A percentile compares a stretch with the other conserved stretches of the same genome.
Conservation (phyloP, 2,797 vertebrate species). For the Danio kyathit region DNA sequence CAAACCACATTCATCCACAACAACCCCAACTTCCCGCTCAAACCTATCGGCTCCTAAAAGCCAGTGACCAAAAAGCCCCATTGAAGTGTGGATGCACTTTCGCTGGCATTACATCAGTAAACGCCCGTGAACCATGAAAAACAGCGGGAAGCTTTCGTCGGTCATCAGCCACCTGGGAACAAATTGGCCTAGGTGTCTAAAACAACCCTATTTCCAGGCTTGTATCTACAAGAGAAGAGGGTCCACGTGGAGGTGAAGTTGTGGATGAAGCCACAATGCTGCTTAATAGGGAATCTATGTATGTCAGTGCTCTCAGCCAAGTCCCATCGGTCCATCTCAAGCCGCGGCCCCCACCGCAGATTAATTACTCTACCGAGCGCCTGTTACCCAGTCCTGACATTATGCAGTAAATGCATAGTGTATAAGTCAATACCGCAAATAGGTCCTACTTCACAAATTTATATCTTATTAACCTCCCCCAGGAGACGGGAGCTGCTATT, state of each 20-base stretch:
- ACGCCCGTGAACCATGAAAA: slow-evolving; percentile 76
- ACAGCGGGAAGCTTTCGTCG: slow-evolving; percentile 67
- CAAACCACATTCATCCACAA: slow-evolving; percentile 28
- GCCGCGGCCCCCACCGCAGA: slow-evolving; percentile 70
- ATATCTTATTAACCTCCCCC: slow-evolving; percentile 79
- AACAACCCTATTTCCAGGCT: slow-evolving; percentile 45
- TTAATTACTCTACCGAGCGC: slow-evolving; percentile 78
- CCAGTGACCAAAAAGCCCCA: slow-evolving; percentile 77
- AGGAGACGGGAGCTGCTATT: slow-evolving; percentile 68
- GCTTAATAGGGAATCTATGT: slow-evolving; percentile 50
- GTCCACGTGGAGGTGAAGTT: slow-evolving; percentile 24
- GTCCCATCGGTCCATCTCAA: slow-evolving; percentile 71
- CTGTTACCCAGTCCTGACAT: slow-evolving; percentile 77
- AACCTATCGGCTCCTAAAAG: slow-evolving; percentile 70
- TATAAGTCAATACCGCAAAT: slow-evolving; percentile 83
- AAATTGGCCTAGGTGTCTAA: slow-evolving; percentile 53
- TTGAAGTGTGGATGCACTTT: slow-evolving; percentile 68
- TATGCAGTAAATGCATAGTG: slow-evolving; percentile 82
- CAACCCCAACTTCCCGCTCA: slow-evolving; percentile 10
- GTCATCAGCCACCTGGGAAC: slow-evolving; percentile 69
- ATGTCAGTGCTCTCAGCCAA: slow-evolving; percentile 64
- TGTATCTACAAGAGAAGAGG: background rate
- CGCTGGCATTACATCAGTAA: slow-evolving; percentile 66
- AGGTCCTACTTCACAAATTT: slow-evolving; percentile 81
- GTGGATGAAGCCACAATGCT: slow-evolving; percentile 44